Percentiles rank a stretch among this genome's conserved stretches.
Conservation (phyloP, 2,888 invertebrate genomes). For the Agrotis ipsilon region DNA sequence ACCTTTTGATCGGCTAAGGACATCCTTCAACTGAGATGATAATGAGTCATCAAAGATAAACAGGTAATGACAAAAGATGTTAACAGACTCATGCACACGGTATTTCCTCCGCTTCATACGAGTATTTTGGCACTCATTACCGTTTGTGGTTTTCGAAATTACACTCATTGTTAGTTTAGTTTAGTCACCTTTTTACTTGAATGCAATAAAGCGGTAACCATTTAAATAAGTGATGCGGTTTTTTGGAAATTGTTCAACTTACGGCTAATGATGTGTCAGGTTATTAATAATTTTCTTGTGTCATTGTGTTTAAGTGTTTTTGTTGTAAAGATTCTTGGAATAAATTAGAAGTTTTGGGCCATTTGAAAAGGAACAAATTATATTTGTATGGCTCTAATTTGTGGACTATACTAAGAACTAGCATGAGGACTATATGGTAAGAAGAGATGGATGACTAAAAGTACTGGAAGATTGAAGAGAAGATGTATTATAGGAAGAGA, state of each 20-base stretch:
- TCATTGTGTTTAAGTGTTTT: constrained; percentile 47
- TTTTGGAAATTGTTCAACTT: constrained; percentile 44
- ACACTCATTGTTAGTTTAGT: constrained; percentile 50
- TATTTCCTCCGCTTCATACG: constrained; percentile 49
- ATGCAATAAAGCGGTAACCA: constrained; percentile 36
- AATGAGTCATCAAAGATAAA: constrained; percentile 79
- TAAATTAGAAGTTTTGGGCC: neutral
- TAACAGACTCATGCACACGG: constrained; percentile 36
- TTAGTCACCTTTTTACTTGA: constrained; percentile 51
- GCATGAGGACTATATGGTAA: too few species aligned
- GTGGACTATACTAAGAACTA: neutral
- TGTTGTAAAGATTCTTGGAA: constrained; percentile 6
- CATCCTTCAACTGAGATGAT: neutral
- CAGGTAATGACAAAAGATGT: constrained; percentile 37
- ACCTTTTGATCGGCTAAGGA: neutral
- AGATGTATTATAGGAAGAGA: too few species aligned
- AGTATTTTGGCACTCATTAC: constrained; percentile 54
- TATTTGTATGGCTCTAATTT: neutral
- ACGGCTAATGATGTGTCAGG: constrained; percentile 52
- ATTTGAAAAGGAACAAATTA: neutral
- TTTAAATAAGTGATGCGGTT: constrained; percentile 36
- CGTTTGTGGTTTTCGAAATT: constrained; percentile 57
- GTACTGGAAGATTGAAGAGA: too few species aligned
- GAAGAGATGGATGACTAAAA: too few species aligned
- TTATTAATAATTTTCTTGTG: constrained; percentile 57